Percentiles rank a stretch among this genome's conserved stretches.
These are phyloP conservation scores for Apoda limacodes DNA, from an alignment of 2,888 invertebrate species.

Conservation along the genomic window DNA sequence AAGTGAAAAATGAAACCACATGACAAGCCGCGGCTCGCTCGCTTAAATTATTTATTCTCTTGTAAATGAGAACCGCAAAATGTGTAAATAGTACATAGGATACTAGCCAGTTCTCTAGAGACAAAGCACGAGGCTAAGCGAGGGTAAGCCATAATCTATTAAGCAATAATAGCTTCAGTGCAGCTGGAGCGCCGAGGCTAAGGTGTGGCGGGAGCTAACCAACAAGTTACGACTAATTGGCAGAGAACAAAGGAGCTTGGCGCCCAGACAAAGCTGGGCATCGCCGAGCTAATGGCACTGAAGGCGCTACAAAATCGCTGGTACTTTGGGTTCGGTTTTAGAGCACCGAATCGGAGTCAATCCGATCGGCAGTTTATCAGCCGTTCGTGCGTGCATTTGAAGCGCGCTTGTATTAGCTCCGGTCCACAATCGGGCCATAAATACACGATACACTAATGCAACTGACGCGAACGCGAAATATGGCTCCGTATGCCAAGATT, in stretches of 20 bases:
- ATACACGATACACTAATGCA: constrained; percentile 36
- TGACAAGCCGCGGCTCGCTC: no score
- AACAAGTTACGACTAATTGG: constrained; percentile 35
- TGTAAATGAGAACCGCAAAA: no score
- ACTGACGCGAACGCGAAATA: constrained; percentile 31
- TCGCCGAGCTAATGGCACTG: constrained; percentile 34
- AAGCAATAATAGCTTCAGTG: constrained; percentile 39
- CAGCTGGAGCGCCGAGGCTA: constrained; percentile 16
- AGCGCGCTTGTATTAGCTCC: constrained; percentile 26
- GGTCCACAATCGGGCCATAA: constrained; percentile 35
- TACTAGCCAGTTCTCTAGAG: constrained; percentile 14
- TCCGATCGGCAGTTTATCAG: constrained; percentile 11
- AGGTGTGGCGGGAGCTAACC: constrained; percentile 23
- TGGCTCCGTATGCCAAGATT: constrained; percentile 18
- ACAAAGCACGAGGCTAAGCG: constrained; percentile 35
- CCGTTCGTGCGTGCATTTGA: constrained; percentile 19
- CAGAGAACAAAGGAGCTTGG: constrained; percentile 48
- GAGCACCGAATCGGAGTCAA: constrained; percentile 15
- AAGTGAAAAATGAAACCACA: no score
- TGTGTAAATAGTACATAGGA: no score
- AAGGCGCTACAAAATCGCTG: constrained; percentile 30
- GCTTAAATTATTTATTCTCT: no score
- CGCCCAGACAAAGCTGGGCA: constrained; percentile 33
- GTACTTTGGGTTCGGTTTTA: constrained; percentile 10
- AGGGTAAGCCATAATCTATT: constrained; percentile 46